Evolutionary conservation across 2,797 vertebrate genomes (phyloP).

Genomic region (Rhinophrynus dorsalis): DNA sequence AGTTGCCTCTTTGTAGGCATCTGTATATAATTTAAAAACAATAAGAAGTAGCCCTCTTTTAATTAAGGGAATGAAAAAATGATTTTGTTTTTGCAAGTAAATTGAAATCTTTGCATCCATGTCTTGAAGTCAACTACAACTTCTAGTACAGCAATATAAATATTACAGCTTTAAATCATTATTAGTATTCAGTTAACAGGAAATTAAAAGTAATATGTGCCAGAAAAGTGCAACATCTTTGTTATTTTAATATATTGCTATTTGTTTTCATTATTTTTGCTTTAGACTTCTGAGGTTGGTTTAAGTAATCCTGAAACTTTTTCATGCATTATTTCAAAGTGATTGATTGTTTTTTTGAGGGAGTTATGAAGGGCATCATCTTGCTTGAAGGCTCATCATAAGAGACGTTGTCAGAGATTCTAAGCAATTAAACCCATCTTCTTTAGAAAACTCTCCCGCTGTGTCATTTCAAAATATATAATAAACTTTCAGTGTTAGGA

Average conservation of each 20-base stretch:
- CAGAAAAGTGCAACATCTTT: neutral
- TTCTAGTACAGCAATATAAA: conserved; percentile 25
- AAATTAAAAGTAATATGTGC: conserved; percentile 4
- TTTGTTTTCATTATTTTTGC: conserved; percentile 1
- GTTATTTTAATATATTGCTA: neutral
- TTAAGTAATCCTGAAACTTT: neutral
- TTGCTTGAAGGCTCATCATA: conserved; percentile 35
- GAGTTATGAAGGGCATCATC: conserved; percentile 35
- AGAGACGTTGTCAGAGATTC: conserved; percentile 28
- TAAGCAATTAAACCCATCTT: conserved; percentile 47
- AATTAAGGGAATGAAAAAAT: conserved; percentile 5
- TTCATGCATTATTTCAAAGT: neutral
- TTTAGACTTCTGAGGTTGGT: conserved; percentile 5
- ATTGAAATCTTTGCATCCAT: neutral
- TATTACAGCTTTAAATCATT: conserved; percentile 16
- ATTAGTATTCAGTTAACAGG: neutral
- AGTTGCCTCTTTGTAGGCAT: neutral
- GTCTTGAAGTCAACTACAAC: neutral
- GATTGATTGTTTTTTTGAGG: conserved; percentile 28
- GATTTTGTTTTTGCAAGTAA: neutral
- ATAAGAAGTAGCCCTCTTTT: conserved; percentile 1
- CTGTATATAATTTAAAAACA: conserved; percentile 1
- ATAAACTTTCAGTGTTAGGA: conserved; percentile 9
- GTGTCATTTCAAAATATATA: conserved; percentile 33
- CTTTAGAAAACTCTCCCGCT: conserved; percentile 27